phyloP scores from a whole-genome alignment of 2,888 invertebrate species.

The Macrosiphum euphorbiae region DNA sequence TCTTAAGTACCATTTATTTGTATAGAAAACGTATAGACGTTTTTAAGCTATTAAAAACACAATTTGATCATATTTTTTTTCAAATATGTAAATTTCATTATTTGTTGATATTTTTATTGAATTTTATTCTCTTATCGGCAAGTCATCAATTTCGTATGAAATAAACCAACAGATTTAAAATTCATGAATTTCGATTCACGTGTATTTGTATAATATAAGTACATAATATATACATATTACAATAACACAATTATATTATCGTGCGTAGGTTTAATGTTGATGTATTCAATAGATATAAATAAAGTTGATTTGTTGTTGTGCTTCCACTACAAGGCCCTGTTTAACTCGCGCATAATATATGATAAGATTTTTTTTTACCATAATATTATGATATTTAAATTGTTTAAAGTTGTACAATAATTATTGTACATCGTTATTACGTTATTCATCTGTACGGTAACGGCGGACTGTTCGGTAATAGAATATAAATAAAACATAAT shows the following conservation, averaged over 20 bases:
- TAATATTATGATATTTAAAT: not conserved
- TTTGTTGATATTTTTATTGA: not conserved
- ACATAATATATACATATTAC: not conserved
- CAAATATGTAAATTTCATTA: not conserved
- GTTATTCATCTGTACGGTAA: not conserved
- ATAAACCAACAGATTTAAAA: not conserved
- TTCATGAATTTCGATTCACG: not conserved
- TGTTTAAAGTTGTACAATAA: not conserved
- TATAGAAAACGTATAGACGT: not conserved
- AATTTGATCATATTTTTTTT: not conserved
- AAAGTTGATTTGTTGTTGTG: not conserved
- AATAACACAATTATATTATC: not conserved
- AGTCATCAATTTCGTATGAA: not conserved
- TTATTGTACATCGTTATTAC: not conserved
- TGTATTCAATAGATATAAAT: not conserved
- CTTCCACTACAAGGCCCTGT: not conserved
- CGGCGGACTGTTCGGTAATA: not conserved
- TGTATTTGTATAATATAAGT: not conserved
- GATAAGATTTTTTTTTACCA: slow-evolving; percentile 3
- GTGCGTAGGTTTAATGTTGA: not conserved
- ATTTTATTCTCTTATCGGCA: not conserved
- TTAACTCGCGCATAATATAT: not conserved
- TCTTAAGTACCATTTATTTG: not conserved
- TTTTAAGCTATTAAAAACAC: not conserved
- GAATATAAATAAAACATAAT: not conserved